Evolutionary conservation across 2,888 invertebrate genomes (phyloP), one percentile per base, ranked within the genome.

Genomic region (Andrena trimmerana): DNA sequence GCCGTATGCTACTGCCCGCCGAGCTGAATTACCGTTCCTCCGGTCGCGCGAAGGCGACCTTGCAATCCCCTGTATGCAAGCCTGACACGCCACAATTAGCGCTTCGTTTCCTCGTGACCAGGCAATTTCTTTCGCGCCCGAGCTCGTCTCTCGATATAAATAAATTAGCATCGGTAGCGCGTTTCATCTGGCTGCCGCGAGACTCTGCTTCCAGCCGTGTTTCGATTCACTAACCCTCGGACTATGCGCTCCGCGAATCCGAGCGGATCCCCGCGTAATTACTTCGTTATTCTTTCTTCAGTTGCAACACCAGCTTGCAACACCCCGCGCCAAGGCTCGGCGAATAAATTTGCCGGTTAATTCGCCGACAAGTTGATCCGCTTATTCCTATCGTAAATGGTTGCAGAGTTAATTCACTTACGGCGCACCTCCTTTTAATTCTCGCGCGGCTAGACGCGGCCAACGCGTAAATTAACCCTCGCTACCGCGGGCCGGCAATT

Each of bases 1-100:
- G 86, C 79, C 84, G 87, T 87, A 86, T 86, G 89, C 86, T 84
- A 42, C 77, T 83, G 86, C 89, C 89, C 86, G 86, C 88, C 86
- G 76, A 84, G 85, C 86, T 88, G 90, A 90, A 91, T 91, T 90
- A 90, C 86, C 68, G 62, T 29, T 65, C 42, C 48, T 50, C 63
- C 29, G 77, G 81, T 80, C 70, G 66, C 75, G 81, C 83, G 86
- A 67, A 48, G 33, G 63, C 63, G 50, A 62, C 50, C 67, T 59
- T 57, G 66, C 70, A 74, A 80, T 80, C 70, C 70, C 42, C 69
- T 6, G n/a, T 31, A 16, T 42, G 52, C 20, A 48, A 59, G 60
- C 65, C 66, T 69, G 68, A 84, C 80, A 31, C 69, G 71, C 78
- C 81, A 42, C 42, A 87, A 87, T 86, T 85, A 87, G 75, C 78